Percentiles rank a stretch among this genome's conserved stretches.
phyloP scores from a whole-genome alignment of 2,888 invertebrate genomes.

The Drosophila acutilabella region DNA sequence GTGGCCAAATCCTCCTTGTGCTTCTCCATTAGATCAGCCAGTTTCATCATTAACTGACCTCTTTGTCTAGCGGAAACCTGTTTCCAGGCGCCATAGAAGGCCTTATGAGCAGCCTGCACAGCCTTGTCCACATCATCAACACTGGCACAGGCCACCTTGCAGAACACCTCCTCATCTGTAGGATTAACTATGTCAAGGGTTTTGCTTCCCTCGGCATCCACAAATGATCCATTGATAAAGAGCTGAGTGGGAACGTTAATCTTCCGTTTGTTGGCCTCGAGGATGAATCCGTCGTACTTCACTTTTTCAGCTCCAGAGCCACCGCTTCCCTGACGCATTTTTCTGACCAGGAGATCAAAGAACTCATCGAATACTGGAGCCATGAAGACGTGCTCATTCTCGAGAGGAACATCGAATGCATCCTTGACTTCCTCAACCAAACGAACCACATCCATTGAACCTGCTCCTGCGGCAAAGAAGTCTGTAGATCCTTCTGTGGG shows the following conservation, averaged over 20 bases:
- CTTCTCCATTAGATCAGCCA: slow-evolving; percentile 97
- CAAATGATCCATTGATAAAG: slow-evolving; percentile 96
- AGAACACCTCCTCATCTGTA: slow-evolving; percentile 92
- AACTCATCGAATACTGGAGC: slow-evolving; percentile 95
- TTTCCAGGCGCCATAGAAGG: slow-evolving; percentile 97
- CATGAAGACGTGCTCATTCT: slow-evolving; percentile 97
- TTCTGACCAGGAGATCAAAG: slow-evolving; percentile 88
- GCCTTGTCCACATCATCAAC: slow-evolving; percentile 94
- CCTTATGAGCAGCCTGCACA: slow-evolving; percentile 93
- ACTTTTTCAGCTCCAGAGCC: slow-evolving; percentile 86
- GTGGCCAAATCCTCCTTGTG: slow-evolving; percentile 98
- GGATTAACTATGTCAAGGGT: slow-evolving; percentile 92
- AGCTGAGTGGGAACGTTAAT: slow-evolving; percentile 95
- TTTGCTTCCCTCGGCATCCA: slow-evolving; percentile 90
- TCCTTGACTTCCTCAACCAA: slow-evolving; percentile 97
- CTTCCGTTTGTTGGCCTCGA: slow-evolving; percentile 93
- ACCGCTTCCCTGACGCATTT: slow-evolving; percentile 87
- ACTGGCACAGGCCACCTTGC: slow-evolving; percentile 90
- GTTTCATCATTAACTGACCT: slow-evolving; percentile 92
- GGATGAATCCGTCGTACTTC: slow-evolving; percentile 90
- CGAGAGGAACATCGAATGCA: slow-evolving; percentile 90
- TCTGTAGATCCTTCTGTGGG: slow-evolving; percentile 92
- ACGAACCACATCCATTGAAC: slow-evolving; percentile 97
- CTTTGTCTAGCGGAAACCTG: slow-evolving; percentile 96
- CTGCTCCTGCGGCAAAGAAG: slow-evolving; percentile 97